Percentiles rank a stretch among this genome's conserved stretches.
Conservation (phyloP, 2,113 vertebrate species). For the Ptychochromis oligacanthus region DNA sequence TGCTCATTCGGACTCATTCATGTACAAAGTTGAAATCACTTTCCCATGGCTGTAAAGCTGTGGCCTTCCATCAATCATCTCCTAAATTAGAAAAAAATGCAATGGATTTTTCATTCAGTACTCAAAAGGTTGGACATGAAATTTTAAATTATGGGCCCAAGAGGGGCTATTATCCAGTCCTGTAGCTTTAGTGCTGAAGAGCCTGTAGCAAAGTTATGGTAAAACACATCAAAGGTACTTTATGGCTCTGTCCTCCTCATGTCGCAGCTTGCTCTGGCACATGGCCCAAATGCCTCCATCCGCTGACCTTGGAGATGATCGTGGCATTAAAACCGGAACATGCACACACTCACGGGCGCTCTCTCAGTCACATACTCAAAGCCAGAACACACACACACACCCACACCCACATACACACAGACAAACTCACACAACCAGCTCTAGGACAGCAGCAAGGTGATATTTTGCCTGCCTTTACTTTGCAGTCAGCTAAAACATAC, state of each 20-base stretch:
- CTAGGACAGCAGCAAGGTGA: slow-evolving; percentile 46
- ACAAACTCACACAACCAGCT: not conserved
- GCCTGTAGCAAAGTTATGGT: slow-evolving; percentile 62
- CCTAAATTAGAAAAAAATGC: slow-evolving; percentile 39
- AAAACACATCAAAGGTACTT: slow-evolving; percentile 65
- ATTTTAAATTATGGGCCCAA: slow-evolving; percentile 54
- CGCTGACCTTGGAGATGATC: slow-evolving; percentile 66
- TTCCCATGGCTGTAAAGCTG: slow-evolving; percentile 26
- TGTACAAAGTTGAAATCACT: slow-evolving; percentile 13
- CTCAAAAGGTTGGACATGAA: slow-evolving; percentile 45
- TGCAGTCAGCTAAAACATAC: slow-evolving; percentile 56
- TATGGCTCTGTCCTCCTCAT: slow-evolving; percentile 56
- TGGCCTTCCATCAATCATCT: slow-evolving; percentile 46
- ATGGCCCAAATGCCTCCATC: slow-evolving; percentile 33
- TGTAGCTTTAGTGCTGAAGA: slow-evolving; percentile 44
- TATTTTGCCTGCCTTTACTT: slow-evolving; percentile 34
- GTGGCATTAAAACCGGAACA: slow-evolving; percentile 62
- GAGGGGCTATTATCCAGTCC: slow-evolving; percentile 52
- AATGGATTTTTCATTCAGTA: slow-evolving; percentile 28
- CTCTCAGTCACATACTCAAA: not conserved
- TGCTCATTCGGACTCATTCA: slow-evolving; percentile 33
- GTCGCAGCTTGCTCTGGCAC: slow-evolving; percentile 44
- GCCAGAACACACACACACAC: not conserved
- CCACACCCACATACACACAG: not conserved
- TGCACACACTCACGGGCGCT: slow-evolving; percentile 29